Base-by-base conservation (phyloP, 2,113 vertebrate genomes). In the Hypocryptadius cinnamomeus region DNA sequence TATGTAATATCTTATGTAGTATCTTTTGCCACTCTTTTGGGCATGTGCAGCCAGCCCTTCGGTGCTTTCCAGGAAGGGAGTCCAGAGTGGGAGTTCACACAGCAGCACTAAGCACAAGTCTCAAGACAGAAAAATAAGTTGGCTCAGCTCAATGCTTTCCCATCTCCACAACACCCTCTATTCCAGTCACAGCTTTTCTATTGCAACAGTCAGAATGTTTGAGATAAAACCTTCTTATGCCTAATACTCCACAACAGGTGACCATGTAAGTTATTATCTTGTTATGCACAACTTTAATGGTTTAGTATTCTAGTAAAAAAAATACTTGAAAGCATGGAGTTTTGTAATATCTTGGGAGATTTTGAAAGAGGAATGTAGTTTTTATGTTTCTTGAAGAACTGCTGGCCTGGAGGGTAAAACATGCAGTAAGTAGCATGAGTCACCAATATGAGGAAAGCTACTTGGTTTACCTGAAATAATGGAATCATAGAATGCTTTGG, bases 11-110 rank as follows among this genome's bases (percentile, higher is more conserved):
- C n/a, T n/a, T n/a, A n/a, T n/a, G n/a, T n/a, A n/a, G n/a, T n/a
- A n/a, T n/a, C n/a, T 50, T 65, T 66, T 85, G 30, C 10, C 5
- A 1, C 16, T 35, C 13, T 66, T 74, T 35, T 0, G 0, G 35
- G 16, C 13, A 13, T 11, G 20, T 30, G 15, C 60, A 35, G 44
- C 40, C 30, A n/a, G 24, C 23, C 19, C 19, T 73, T 65, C 56
- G 23, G 60, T n/a, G 5, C 24, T 65, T 33, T 20, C 30, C 15
- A 25, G 42, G 65, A 60, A 24, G 8, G 20, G 35, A 56, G 15
- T 20, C 4, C 1, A 2, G 60, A 44, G 28, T 33, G 5, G 15
- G n/a, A 57, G 20, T 48, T 20, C 20, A 57, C 31, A 40, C 8
- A 74, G 21, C 42, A 56, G 7, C 24, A 40, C 24, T 40, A 24